phyloP scores from a whole-genome alignment of 23 tunicate species.

The Clavelina lepadiformis region DNA sequence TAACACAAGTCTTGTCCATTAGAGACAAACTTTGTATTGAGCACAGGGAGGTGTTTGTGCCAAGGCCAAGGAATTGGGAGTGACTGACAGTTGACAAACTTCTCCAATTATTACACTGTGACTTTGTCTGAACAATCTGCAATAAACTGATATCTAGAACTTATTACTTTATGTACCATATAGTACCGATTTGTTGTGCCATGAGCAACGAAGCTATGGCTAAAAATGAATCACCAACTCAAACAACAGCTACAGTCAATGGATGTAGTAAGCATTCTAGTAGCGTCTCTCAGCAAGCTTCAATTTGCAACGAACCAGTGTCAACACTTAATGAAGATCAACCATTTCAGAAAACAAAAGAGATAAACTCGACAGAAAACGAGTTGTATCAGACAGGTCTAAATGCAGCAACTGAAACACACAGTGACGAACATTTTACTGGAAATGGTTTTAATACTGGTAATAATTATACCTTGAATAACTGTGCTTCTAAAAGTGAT shows the following conservation, averaged over 20 bases:
- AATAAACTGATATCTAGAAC: too few relatives aligned
- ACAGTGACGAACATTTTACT: too few relatives aligned
- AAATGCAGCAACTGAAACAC: too few relatives aligned
- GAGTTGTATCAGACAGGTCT: too few relatives aligned
- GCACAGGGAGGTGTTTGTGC: too few relatives aligned
- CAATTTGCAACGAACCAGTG: constrained; percentile 21
- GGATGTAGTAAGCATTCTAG: constrained; percentile 5
- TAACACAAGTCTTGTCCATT: neutral
- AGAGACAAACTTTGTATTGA: too few relatives aligned
- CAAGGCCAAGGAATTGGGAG: too few relatives aligned
- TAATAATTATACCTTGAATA: too few relatives aligned
- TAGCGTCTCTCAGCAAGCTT: neutral
- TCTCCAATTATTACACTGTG: constrained; percentile 17
- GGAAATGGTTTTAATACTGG: too few relatives aligned
- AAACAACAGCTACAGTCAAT: neutral
- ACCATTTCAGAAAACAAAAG: neutral
- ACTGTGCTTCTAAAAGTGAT: too few relatives aligned
- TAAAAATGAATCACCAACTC: constrained; percentile 22
- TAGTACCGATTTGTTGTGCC: constrained; percentile 30
- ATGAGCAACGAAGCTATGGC: constrained; percentile 45
- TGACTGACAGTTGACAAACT: constrained; percentile 1
- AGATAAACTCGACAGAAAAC: too few relatives aligned
- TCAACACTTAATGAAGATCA: neutral
- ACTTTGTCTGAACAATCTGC: neutral
- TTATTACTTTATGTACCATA: constrained; percentile 18